These are phyloP conservation scores for Danio kyathit DNA, from an alignment of 2,797 vertebrate species.

Conservation along the genomic window DNA sequence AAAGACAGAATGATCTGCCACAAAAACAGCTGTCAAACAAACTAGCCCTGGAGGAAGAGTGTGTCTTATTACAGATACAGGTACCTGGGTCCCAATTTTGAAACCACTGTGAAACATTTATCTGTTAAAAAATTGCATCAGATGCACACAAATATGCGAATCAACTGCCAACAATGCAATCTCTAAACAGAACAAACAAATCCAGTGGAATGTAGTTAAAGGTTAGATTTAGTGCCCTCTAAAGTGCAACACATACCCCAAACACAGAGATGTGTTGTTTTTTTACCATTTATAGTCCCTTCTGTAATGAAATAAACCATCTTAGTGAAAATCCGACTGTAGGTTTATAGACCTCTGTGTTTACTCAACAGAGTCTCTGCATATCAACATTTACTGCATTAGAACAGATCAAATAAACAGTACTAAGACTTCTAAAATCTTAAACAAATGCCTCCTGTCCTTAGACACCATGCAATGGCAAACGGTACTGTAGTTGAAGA, in stretches of 20 bases:
- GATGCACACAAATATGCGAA: neutral
- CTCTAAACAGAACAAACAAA: conserved; percentile 5
- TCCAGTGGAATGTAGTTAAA: conserved; percentile 25
- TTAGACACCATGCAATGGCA: neutral
- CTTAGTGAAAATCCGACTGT: conserved; percentile 6
- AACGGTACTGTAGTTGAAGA: neutral
- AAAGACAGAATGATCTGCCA: conserved; percentile 77
- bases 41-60: conserved; percentile 78
- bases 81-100: conserved; percentile 67
- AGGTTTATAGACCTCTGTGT: conserved; percentile 42
- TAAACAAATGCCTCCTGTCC: neutral
- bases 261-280: neutral
- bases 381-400: conserved; percentile 45
- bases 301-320: conserved; percentile 21
- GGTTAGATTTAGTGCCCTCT: conserved; percentile 3
- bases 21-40: conserved; percentile 76
- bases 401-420: conserved; percentile 41
- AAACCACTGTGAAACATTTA: neutral
- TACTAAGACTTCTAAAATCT: neutral
- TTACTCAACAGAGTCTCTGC: conserved; percentile 46
- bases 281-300: conserved; percentile 51
- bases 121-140: neutral
- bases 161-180: neutral
- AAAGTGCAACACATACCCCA: conserved; percentile 5
- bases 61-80: conserved; percentile 83